phyloP scores from a whole-genome alignment of 2,888 invertebrate genomes.

The Platerodrilus igneus region DNA sequence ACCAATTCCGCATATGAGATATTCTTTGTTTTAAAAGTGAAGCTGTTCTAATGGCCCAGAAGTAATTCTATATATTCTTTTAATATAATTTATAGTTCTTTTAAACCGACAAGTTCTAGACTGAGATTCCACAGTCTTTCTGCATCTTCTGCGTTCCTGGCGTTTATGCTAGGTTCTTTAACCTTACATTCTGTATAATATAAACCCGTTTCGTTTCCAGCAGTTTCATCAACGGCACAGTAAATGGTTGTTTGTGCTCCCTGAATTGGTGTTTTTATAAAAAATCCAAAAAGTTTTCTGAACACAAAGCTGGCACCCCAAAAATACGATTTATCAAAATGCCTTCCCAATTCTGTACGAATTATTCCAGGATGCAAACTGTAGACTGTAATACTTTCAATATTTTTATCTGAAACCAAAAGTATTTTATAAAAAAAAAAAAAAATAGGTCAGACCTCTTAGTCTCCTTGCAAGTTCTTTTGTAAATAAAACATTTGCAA shows the following conservation, averaged over 20 bases:
- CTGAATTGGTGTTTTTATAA: constrained; percentile 56
- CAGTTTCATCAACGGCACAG: constrained; percentile 65
- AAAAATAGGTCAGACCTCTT: constrained; percentile 29
- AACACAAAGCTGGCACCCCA: constrained; percentile 49
- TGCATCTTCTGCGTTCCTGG: constrained; percentile 53
- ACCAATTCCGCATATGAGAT: no score
- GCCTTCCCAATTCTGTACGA: constrained; percentile 70
- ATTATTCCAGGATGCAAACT: constrained; percentile 71
- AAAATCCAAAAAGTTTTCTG: constrained; percentile 45
- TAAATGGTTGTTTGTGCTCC: constrained; percentile 75
- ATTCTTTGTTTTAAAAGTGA: no score
- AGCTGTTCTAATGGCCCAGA: no score
- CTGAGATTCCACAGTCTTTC: constrained; percentile 61
- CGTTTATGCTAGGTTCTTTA: constrained; percentile 49
- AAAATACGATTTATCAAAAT: constrained; percentile 50
- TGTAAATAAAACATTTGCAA: constrained; percentile 73
- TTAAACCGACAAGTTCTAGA: constrained; percentile 50
- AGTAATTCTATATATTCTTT: no score
- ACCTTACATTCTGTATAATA: constrained; percentile 58
- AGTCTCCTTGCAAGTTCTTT: constrained; percentile 58
- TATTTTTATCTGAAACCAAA: constrained; percentile 35
- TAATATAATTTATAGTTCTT: no score
- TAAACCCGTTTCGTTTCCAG: constrained; percentile 55
- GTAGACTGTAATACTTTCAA: constrained; percentile 60
- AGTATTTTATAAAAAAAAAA: neutral